Percentiles rank a stretch among this genome's conserved stretches.
phyloP scores from a whole-genome alignment of 2,797 vertebrate species.

The Halcyon leucocephala region DNA sequence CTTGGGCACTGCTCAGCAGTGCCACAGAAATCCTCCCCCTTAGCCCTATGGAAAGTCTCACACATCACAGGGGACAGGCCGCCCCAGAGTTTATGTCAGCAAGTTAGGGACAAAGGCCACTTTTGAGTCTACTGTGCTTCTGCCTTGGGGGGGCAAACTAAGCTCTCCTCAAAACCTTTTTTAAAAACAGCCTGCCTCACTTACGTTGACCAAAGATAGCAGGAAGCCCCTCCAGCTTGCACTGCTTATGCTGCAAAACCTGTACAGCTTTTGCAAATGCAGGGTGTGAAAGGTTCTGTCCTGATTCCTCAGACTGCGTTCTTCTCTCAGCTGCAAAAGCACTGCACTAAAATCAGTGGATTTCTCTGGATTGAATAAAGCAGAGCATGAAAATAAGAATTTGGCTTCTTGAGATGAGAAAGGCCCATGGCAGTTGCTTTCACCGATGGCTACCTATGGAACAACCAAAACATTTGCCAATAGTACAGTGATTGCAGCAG shows the following conservation, averaged over 20 bases:
- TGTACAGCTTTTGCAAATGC: not conserved
- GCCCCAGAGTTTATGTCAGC: fast-evolving
- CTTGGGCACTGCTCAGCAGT: fast-evolving
- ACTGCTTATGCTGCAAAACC: not conserved
- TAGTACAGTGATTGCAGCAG: not conserved
- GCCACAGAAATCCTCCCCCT: not conserved
- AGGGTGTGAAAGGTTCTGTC: not conserved
- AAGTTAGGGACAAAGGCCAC: fast-evolving
- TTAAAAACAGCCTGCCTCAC: not conserved
- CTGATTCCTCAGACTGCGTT: not conserved
- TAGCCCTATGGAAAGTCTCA: not conserved
- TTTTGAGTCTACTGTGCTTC: not conserved
- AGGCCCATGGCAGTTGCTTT: not conserved
- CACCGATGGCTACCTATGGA: not conserved
- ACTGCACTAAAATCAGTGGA: not conserved
- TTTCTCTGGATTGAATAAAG: conserved; percentile 41
- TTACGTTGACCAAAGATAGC: not conserved
- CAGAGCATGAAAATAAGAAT: not conserved
- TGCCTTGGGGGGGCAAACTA: not conserved
- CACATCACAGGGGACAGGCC: too few relatives aligned
- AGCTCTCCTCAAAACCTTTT: not conserved
- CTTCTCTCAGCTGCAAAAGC: not conserved
- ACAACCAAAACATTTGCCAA: not conserved
- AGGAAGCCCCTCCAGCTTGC: not conserved
- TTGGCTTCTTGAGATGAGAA: not conserved